Percentiles rank a stretch among this genome's conserved stretches.
Conservation (phyloP, 1,140 invertebrate species). For the Sitophilus oryzae region DNA sequence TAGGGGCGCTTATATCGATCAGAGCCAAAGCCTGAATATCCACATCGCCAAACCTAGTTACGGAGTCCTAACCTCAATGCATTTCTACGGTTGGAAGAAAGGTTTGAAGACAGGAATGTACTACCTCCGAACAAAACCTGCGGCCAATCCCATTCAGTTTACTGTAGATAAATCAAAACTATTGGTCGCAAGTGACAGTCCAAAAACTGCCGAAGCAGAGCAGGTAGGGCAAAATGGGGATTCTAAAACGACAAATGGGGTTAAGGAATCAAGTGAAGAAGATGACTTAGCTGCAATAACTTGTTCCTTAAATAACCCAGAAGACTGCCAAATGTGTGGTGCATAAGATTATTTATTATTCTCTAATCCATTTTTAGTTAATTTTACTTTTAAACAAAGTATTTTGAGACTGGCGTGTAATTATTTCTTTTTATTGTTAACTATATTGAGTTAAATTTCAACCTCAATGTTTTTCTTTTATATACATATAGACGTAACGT, state of each 20-base stretch:
- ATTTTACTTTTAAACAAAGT: no score
- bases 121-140: conserved; percentile 94
- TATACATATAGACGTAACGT: no score
- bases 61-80: conserved; percentile 93
- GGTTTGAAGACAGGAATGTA: conserved; percentile 99
- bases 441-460: no score
- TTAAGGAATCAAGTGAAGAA: conserved; percentile 45
- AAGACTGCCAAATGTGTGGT: conserved; percentile 81
- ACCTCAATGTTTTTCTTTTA: no score
- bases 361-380: no score
- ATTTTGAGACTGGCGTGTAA: no score
- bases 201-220: conserved; percentile 34
- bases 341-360: conserved; percentile 41
- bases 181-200: conserved; percentile 39
- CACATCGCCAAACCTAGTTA: conserved; percentile 93
- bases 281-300: conserved; percentile 69
- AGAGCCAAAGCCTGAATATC: conserved; percentile 96
- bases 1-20: conserved; percentile 96
- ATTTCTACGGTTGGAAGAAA: conserved; percentile 96
- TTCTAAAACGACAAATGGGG: conserved; percentile 40
- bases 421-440: no score
- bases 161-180: conserved; percentile 91
- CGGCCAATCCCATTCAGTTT: conserved; percentile 94
- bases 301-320: conserved; percentile 86
- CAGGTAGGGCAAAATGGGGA: conserved; percentile 36